Percentiles rank a stretch among this genome's conserved stretches.
Evolutionary conservation across 2,888 invertebrate species (phyloP).

Genomic region (Lasioglossum villosulum): DNA sequence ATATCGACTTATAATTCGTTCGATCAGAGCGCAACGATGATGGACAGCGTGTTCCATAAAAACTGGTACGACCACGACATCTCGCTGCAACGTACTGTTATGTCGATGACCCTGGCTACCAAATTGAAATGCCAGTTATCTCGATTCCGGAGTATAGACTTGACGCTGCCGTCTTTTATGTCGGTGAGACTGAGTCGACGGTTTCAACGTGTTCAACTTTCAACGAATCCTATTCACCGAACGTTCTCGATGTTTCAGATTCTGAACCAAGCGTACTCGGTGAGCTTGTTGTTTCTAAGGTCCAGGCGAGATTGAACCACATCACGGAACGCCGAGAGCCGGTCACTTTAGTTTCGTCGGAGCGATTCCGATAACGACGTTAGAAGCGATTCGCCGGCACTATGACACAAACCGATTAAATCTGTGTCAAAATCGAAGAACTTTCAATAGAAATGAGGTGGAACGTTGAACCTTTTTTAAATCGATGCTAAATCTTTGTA

Average conservation of each 20-base stretch:
- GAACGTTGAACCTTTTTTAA: too few species aligned
- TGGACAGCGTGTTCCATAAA: constrained; percentile 64
- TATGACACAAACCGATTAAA: too few species aligned
- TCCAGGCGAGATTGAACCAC: constrained; percentile 19
- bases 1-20: neutral
- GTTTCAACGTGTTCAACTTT: neutral
- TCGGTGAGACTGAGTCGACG: constrained; percentile 59
- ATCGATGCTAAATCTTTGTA: too few species aligned
- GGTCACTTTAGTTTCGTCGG: neutral
- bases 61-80: constrained; percentile 58
- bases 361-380: neutral
- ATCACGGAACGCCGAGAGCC: neutral
- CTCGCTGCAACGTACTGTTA: constrained; percentile 45
- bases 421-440: too few species aligned
- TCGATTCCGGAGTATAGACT: constrained; percentile 59
- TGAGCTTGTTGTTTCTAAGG: constrained; percentile 63
- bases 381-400: too few species aligned
- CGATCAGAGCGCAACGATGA: constrained; percentile 66
- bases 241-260: constrained; percentile 59
- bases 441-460: too few species aligned
- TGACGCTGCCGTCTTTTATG: constrained; percentile 69
- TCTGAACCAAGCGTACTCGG: constrained; percentile 71
- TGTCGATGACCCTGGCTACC: constrained; percentile 54
- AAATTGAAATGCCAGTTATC: constrained; percentile 65
- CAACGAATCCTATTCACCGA: neutral